Base-by-base conservation (phyloP, 1,140 invertebrate species). In the Penaeus japonicus region DNA sequence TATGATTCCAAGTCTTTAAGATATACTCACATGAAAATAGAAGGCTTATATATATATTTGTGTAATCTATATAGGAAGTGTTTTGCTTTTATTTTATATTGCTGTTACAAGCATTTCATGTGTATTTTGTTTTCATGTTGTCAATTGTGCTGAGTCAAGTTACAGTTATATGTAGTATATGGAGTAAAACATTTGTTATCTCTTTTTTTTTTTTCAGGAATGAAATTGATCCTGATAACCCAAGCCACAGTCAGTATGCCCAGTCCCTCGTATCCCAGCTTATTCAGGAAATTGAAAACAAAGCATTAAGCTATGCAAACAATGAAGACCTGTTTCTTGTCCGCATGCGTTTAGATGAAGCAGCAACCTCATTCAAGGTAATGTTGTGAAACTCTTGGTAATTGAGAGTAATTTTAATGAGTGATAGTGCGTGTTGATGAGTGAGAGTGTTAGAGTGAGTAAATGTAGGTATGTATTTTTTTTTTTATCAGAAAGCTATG, bases 321-420 rank as follows among this genome's bases (percentile, higher is more conserved):
- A 95, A 96, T 57, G 90, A 91, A 81, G 96, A 96, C 88, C 94
- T 96, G 90, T 97, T 97, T 91, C 92, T 97, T 2, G 96, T 95
- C 4, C 96, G 96, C 93, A 93, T 97, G 88, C 97, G 97, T 91
- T 93, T 98, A 7, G 94, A 95, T 55, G 96, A 97, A 91, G 96
- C 96, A 30, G 96, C 95, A 17, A 95, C 95, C 91, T 95, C 94
- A 91, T 97, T 97, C 92, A 93, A 95, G 89, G 95, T 95, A 92
- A 93, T n/a, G n/a, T n/a, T n/a, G n/a, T n/a, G n/a, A n/a, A n/a
- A n/a, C n/a, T n/a, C n/a, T n/a, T n/a, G n/a, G n/a, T n/a, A n/a
- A n/a, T n/a, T n/a, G n/a, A n/a, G n/a, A n/a, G n/a, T n/a, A n/a
- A n/a, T n/a, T n/a, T n/a, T n/a, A n/a, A n/a, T n/a, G n/a, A n/a